These are phyloP conservation scores for Leptinotarsa undecemlineata DNA, from an alignment of 1,140 invertebrate genomes.

Conservation along the genomic window DNA sequence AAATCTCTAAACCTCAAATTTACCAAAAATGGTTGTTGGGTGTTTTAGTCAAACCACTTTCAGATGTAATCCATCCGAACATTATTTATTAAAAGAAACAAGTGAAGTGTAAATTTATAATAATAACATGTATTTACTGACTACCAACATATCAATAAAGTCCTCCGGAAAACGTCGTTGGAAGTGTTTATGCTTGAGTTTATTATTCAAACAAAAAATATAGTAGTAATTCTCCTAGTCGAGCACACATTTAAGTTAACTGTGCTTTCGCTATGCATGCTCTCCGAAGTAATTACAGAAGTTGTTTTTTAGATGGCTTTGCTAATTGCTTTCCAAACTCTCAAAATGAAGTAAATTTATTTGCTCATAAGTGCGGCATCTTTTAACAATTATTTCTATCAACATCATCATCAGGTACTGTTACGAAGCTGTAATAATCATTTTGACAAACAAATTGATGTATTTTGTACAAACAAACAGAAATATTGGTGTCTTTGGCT, in stretches of 20 bases:
- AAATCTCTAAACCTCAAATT: too few relatives aligned
- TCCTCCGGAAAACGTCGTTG: too few relatives aligned
- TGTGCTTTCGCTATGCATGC: not conserved
- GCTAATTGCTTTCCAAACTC: constrained; percentile 1
- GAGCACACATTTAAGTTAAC: not conserved
- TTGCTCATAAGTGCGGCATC: not conserved
- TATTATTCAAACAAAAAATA: too few relatives aligned
- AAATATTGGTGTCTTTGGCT: constrained; percentile 1
- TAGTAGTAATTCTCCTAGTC: too few relatives aligned
- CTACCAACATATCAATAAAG: too few relatives aligned
- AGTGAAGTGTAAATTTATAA: too few relatives aligned
- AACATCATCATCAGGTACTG: not conserved
- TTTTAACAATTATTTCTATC: constrained; percentile 1
- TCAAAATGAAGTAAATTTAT: not conserved
- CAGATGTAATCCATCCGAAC: too few relatives aligned
- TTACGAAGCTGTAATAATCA: constrained; percentile 3
- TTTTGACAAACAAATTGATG: not conserved
- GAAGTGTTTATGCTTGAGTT: too few relatives aligned
- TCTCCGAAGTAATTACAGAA: not conserved
- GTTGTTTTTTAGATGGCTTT: not conserved
- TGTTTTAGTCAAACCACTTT: too few relatives aligned
- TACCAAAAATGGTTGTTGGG: too few relatives aligned
- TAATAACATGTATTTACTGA: too few relatives aligned
- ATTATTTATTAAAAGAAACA: too few relatives aligned
- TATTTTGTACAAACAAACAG: not conserved